Conservation (phyloP, 1,140 invertebrate genomes). For the Lamellibrachia luymesi region DNA sequence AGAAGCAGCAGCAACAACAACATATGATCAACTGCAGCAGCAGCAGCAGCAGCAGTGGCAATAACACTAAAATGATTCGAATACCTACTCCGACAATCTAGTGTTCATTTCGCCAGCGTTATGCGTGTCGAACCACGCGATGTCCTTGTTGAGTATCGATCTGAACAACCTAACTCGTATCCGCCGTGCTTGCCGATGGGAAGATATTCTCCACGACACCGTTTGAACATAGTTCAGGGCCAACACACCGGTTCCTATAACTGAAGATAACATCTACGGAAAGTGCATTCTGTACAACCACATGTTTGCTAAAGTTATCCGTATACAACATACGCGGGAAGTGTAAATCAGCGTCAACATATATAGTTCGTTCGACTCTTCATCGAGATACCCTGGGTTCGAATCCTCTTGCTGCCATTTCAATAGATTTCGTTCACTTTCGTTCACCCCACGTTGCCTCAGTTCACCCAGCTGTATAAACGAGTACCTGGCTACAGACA, state of each 20-base stretch:
- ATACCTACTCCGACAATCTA: conserved; percentile 82
- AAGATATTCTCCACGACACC: conserved; percentile 54
- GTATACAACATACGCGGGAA: neutral
- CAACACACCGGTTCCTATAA: conserved; percentile 42
- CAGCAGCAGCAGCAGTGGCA: no score
- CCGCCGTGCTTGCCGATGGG: conserved; percentile 67
- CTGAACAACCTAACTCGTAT: conserved; percentile 73
- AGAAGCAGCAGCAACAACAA: no score
- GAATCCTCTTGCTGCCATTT: no score
- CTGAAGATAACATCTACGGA: conserved; percentile 24
- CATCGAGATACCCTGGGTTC: no score
- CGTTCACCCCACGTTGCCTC: no score
- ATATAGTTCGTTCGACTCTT: no score
- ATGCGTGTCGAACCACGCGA: conserved; percentile 87
- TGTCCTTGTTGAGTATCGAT: conserved; percentile 81
- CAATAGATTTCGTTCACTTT: no score
- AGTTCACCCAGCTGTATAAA: no score
- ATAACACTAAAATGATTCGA: neutral
- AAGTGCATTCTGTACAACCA: neutral
- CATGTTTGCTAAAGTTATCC: neutral
- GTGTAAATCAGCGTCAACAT: no score
- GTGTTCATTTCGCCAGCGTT: conserved; percentile 84
- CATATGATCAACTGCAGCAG: no score
- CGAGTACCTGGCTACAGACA: no score
- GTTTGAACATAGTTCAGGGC: conserved; percentile 51